Evolutionary conservation across 2,797 vertebrate genomes (phyloP), one percentile per base, ranked within the genome.

Genomic region (Sebastes hubbsi): DNA sequence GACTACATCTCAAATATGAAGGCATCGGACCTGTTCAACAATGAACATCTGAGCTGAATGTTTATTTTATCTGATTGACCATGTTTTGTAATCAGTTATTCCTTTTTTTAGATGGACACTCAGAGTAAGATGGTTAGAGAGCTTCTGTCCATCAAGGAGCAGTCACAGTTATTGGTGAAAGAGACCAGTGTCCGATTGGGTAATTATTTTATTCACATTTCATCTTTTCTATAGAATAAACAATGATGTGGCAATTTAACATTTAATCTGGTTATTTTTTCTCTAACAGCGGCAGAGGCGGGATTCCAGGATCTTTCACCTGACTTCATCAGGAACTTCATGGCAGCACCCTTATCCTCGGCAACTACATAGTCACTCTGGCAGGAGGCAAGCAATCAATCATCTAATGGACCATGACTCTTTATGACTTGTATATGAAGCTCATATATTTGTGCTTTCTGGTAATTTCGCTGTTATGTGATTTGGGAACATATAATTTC

Each of bases 181-280:
- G 92, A 95, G 88, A 95, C 93, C 52, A 96, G 96, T 80, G 52
- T 87, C 7, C 88, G 87, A 81, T 75, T 96, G 71, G 95, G 96
- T 96, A 92, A 94, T 62, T 3, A 38, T 59, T 81, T 82, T 36
- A 22, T 79, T 82, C 36, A 2, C 25, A 1, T 69, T 80, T 64
- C 1, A 46, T 54, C 2, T 20, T 81, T 59, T 68, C 0, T 27
- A 2, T 70, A 2, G 1, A 76, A 46, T 64, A 55, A 55, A 9
- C 9, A 69, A 27, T 58, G 6, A 34, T 72, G 4, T 71, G 2
- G 4, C 2, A 56, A 71, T 64, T 34, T 54, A 58, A 70, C 36
- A 46, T 58, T 16, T 36, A 22, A 38, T 80, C 29, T 46, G 1
- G 20, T 63, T 88, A 27, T 79, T 71, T 85, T 80, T 77, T 30